Percentiles rank a stretch among this genome's conserved stretches.
Conservation (phyloP, 2,888 invertebrate genomes). For the Synergus gifuensis region DNA sequence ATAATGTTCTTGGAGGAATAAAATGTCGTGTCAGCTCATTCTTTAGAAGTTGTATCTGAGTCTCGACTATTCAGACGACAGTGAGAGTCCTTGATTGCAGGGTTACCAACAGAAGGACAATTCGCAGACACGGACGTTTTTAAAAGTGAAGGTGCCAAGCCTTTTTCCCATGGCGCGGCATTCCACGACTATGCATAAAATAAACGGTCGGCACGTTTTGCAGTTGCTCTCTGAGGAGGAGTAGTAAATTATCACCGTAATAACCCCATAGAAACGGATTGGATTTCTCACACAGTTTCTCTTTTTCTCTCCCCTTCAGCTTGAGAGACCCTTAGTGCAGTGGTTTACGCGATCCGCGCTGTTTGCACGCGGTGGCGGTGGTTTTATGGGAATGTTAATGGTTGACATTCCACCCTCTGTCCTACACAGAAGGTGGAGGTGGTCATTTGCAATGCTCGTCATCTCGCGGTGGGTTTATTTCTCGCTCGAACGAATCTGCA, state of each 20-base stretch:
- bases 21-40: not conserved
- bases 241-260: constrained; percentile 74
- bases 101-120: constrained; percentile 25
- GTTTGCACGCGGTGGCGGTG: constrained; percentile 70
- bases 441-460: constrained; percentile 56
- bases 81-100: constrained; percentile 26
- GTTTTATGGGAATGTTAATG: constrained; percentile 75
- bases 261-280: constrained; percentile 73
- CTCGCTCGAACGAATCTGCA: constrained; percentile 47
- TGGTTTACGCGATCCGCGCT: constrained; percentile 68
- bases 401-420: constrained; percentile 72
- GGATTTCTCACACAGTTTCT: constrained; percentile 72
- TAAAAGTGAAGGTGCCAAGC: constrained; percentile 52
- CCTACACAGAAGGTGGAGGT: constrained; percentile 33
- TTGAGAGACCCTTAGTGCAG: constrained; percentile 44
- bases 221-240: constrained; percentile 62
- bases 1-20: not conserved
- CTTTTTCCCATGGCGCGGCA: constrained; percentile 65
- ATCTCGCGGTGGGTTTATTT: constrained; percentile 63
- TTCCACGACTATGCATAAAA: constrained; percentile 62
- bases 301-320: constrained; percentile 45
- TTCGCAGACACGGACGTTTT: constrained; percentile 26
- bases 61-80: not conserved
- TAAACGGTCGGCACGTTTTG: constrained; percentile 62
- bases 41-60: not conserved